phyloP scores from a whole-genome alignment of 2,888 invertebrate genomes.

The Thumatha senex region DNA sequence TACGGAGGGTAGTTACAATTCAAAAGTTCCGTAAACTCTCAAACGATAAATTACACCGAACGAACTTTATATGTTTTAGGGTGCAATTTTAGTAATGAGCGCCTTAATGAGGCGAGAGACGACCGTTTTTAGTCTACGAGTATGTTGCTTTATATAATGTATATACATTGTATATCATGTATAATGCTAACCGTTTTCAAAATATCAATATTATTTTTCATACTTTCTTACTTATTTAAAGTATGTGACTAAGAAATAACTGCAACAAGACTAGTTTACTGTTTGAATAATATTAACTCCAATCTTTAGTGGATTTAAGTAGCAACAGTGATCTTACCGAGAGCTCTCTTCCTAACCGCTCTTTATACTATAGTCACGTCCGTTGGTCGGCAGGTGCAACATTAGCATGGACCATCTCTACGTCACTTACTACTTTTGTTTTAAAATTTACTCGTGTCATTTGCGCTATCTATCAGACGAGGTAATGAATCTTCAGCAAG shows the following conservation, averaged over 20 bases:
- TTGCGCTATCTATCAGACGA: constrained; percentile 43
- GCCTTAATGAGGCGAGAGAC: constrained; percentile 14
- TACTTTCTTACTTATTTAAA: too few relatives aligned
- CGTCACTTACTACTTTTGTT: constrained; percentile 3
- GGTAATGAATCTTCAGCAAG: constrained; percentile 57
- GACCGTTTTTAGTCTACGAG: constrained; percentile 17
- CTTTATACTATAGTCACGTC: too few relatives aligned
- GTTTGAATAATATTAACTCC: too few relatives aligned
- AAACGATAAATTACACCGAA: constrained; percentile 57
- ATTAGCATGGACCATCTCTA: background rate
- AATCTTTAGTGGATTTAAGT: too few relatives aligned
- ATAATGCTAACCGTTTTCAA: too few relatives aligned
- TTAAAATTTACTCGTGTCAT: constrained; percentile 9
- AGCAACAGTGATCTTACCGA: too few relatives aligned
- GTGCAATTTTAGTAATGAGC: constrained; percentile 34
- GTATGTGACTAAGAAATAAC: too few relatives aligned
- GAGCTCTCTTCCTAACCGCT: too few relatives aligned
- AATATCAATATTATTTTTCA: too few relatives aligned
- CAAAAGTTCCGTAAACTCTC: constrained; percentile 58
- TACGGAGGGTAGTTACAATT: constrained; percentile 55
- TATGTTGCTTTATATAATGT: background rate
- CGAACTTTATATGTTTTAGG: constrained; percentile 47
- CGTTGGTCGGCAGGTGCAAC: too few relatives aligned
- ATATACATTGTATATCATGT: background rate
- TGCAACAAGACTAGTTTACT: too few relatives aligned